phyloP scores from a whole-genome alignment of 2,113 vertebrate genomes.

The Struthio camelus region DNA sequence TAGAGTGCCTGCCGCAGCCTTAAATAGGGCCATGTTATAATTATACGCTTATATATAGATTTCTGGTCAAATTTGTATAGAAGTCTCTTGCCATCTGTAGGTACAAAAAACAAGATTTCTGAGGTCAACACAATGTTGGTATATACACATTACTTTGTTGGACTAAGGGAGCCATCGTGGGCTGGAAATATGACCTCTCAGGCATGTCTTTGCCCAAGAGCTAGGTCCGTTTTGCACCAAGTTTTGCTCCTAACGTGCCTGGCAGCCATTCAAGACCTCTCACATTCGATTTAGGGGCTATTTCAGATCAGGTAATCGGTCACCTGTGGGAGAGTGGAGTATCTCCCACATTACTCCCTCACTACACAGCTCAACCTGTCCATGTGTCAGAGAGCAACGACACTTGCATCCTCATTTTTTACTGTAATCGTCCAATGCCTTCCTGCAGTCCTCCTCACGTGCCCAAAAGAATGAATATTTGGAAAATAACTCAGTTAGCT shows the following conservation, averaged over 20 bases:
- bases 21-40: background rate
- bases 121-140: no score
- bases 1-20: background rate
- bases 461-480: no score
- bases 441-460: background rate
- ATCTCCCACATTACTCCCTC: background rate
- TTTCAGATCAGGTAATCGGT: background rate
- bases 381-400: background rate
- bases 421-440: no score
- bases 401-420: background rate
- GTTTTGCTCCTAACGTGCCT: background rate
- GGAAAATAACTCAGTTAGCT: no score
- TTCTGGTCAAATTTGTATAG: background rate
- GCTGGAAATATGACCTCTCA: background rate
- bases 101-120: background rate
- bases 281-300: background rate
- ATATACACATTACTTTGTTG: no score
- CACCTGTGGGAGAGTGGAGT: background rate
- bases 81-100: background rate
- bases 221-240: background rate
- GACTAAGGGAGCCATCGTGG: rapidly evolving
- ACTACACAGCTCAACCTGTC: background rate
- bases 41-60: background rate
- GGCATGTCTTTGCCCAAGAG: background rate
- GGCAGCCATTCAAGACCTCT: background rate